Evolutionary conservation across 2,888 invertebrate genomes (phyloP).

Genomic region (Tenthredo amoena): DNA sequence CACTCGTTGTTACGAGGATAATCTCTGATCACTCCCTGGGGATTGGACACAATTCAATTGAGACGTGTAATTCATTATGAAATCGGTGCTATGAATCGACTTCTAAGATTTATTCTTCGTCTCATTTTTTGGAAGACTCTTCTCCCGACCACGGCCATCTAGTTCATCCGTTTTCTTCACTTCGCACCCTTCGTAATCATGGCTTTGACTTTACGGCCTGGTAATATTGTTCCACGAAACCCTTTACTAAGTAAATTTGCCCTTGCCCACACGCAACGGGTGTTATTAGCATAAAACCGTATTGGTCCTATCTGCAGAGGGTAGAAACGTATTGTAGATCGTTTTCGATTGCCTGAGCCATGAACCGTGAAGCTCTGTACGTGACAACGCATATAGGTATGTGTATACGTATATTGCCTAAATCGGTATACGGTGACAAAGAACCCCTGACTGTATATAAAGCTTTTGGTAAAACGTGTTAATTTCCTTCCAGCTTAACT

Average conservation of each 20-base stretch:
- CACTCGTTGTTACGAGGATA: background rate
- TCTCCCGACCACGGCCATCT: too few relatives aligned
- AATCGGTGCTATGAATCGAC: background rate
- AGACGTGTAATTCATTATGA: background rate
- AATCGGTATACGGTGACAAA: slow-evolving; percentile 6
- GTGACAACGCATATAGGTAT: slow-evolving; percentile 49
- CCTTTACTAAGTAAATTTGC: background rate
- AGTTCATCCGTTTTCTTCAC: too few relatives aligned
- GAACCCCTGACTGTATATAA: slow-evolving; percentile 2
- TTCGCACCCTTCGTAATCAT: too few relatives aligned
- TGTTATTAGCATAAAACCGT: slow-evolving; percentile 43
- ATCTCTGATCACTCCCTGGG: background rate
- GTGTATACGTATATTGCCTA: background rate
- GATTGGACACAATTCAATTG: background rate
- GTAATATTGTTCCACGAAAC: background rate
- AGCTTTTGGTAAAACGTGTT: slow-evolving; percentile 53
- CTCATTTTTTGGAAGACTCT: too few relatives aligned
- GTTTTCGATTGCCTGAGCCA: slow-evolving; percentile 33
- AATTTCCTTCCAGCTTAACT: slow-evolving; percentile 50
- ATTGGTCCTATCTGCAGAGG: slow-evolving; percentile 11
- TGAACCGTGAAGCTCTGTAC: slow-evolving; percentile 32
- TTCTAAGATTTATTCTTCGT: too few relatives aligned
- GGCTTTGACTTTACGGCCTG: background rate
- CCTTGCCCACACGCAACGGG: slow-evolving; percentile 29
- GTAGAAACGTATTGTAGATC: slow-evolving; percentile 22